Conservation (phyloP, 1,140 invertebrate species). For the Onthophagus taurus region DNA sequence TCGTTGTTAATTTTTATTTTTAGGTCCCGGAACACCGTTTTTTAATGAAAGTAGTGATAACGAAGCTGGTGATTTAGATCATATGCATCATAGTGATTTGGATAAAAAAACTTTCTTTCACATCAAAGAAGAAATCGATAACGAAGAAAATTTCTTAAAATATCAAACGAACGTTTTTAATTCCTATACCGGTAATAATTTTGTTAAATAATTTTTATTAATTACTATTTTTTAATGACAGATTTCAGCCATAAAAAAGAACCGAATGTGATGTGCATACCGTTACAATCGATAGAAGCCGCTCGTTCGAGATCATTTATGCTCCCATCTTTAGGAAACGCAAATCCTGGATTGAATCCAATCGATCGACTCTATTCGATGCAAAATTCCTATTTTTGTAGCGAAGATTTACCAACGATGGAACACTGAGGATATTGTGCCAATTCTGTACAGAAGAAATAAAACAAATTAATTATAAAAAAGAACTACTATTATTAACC, state of each 20-base stretch:
- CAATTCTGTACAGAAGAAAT: background rate
- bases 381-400: constrained; percentile 55
- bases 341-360: constrained; percentile 42
- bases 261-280: constrained; percentile 16
- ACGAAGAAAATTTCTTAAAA: constrained; percentile 33
- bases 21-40: constrained; percentile 39
- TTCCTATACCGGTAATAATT: constrained; percentile 18
- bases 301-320: constrained; percentile 24
- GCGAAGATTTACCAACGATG: constrained; percentile 38
- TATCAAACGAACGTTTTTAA: constrained; percentile 23
- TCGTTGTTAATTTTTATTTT: constrained; percentile 6
- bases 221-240: constrained; percentile 11
- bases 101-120: constrained; percentile 34
- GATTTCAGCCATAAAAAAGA: constrained; percentile 17
- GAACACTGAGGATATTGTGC: constrained; percentile 21
- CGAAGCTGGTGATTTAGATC: constrained; percentile 33
- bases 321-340: constrained; percentile 30
- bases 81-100: constrained; percentile 28
- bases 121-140: constrained; percentile 37
- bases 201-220: background rate
- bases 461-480: no score
- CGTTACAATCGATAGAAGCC: constrained; percentile 23
- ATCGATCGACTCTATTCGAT: constrained; percentile 55
- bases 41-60: constrained; percentile 43
- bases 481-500: no score